phyloP scores from a whole-genome alignment of 64 coral and sea anemone genomes.

The Orbicella faveolata region DNA sequence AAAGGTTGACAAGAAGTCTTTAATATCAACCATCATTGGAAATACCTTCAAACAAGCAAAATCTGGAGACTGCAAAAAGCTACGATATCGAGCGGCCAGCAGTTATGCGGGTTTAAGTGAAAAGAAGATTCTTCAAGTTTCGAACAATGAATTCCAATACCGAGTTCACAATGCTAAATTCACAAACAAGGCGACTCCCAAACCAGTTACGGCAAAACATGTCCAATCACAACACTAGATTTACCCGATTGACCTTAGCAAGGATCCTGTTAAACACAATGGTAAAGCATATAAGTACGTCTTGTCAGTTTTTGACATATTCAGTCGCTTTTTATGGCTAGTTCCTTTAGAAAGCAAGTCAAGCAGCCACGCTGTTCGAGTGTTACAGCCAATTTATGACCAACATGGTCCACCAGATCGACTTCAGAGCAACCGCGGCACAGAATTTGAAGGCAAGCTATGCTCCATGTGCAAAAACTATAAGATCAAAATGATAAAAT shows the following conservation, averaged over 20 bases:
- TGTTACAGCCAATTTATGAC: conserved; percentile 11
- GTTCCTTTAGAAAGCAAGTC: conserved; percentile 28
- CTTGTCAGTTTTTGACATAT: conserved; percentile 34
- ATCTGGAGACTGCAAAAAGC: conserved; percentile 31
- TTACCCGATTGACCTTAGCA: conserved; percentile 40
- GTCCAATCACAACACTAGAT: conserved; percentile 32
- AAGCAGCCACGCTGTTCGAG: conserved; percentile 16
- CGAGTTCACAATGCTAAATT: conserved; percentile 11
- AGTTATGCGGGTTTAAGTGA: conserved; percentile 22
- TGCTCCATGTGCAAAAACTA: background rate
- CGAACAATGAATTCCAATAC: conserved; percentile 20
- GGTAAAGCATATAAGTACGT: conserved; percentile 40
- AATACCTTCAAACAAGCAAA: conserved; percentile 47
- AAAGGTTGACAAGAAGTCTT: conserved; percentile 53
- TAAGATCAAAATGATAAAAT: conserved; percentile 54
- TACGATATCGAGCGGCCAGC: conserved; percentile 16
- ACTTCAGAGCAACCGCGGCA: conserved; percentile 31
- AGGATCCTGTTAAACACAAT: conserved; percentile 22
- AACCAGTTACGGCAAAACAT: conserved; percentile 27
- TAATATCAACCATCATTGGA: conserved; percentile 8
- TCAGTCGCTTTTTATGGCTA: conserved; percentile 50
- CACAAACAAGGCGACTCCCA: conserved; percentile 44
- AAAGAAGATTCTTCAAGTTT: conserved; percentile 31
- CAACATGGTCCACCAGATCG: conserved; percentile 44
- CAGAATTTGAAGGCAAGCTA: conserved; percentile 44